Base-by-base conservation (phyloP, 2,113 vertebrate genomes). In the Sceloporus tristichus region DNA sequence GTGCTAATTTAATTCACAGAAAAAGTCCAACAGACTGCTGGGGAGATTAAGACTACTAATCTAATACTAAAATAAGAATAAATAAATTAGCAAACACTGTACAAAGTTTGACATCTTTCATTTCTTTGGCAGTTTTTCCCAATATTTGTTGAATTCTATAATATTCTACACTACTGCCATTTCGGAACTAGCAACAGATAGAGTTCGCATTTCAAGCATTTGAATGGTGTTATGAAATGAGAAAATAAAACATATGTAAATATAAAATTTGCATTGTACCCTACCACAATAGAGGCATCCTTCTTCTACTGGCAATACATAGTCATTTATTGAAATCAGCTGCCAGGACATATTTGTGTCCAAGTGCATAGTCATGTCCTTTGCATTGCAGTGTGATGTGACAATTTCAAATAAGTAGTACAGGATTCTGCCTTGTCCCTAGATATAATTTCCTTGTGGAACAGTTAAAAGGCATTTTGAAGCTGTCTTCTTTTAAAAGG, bases 381-480 rank as follows among this genome's bases (percentile, higher is more conserved):
- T 42, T 89, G 53, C 27, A 71, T 29, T 42, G 3, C 68, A 80
- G 42, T 53, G 4, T 89, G 84, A 87, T 88, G 81, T 79, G 91
- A 87, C 83, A 85, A 78, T 93, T 93, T 81, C 48, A 48, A 48
- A 48, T 7, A 48, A 48, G 7, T 48, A 48, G 48, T 48, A 48
- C 48, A 48, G 48, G 48, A 48, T 48, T 48, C 48, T 48, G 48
- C 48, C 48, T 7, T 48, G 48, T 7, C 48, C 48, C 48, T 48
- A 48, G 48, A 48, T 48, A 48, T 48, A 48, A 6, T 48, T 48
- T 48, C 5, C 48, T 48, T 48, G 48, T 48, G 48, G 48, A 48
- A 48, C 48, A 48, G 48, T 48, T 48, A 48, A 48, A 48, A 48
- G 48, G 48, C 48, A 48, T 48, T 48, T 48, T 48, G 48, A 48